Conservation (phyloP, 1,140 invertebrate genomes). For the Radopholus similis region DNA sequence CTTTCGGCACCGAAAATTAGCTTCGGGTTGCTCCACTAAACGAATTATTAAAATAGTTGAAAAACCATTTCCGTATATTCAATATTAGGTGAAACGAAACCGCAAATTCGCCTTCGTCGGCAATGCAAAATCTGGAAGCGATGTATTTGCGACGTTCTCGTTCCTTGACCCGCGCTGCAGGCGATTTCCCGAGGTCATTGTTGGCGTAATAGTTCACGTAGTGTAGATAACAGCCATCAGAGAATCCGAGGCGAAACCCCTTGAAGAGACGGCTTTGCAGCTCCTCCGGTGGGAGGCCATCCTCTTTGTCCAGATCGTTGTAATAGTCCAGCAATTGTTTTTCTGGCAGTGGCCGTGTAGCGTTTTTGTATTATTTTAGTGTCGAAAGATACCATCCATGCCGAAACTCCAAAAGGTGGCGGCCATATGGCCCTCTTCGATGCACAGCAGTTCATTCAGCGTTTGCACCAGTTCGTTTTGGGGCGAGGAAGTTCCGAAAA, state of each 20-base stretch:
- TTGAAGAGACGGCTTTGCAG: background rate
- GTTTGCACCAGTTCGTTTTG: conserved; percentile 13
- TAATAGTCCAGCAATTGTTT: conserved; percentile 31
- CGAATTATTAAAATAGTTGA: background rate
- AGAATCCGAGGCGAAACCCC: conserved; percentile 41
- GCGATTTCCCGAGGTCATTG: conserved; percentile 37
- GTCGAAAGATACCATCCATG: conserved; percentile 20
- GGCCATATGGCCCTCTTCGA: conserved; percentile 36
- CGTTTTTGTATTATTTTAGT: conserved; percentile 8
- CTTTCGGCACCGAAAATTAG: conserved; percentile 24
- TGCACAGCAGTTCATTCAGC: conserved; percentile 21
- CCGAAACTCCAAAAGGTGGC: conserved; percentile 37
- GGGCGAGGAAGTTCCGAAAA: background rate
- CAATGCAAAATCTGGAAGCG: conserved; percentile 30
- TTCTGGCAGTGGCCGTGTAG: conserved; percentile 21
- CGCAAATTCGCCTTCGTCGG: conserved; percentile 42
- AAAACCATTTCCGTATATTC: background rate
- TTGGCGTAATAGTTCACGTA: conserved; percentile 45
- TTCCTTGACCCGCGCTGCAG: conserved; percentile 29
- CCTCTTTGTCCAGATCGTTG: conserved; percentile 19
- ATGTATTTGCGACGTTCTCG: conserved; percentile 39
- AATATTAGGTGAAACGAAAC: conserved; percentile 26
- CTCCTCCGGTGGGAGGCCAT: background rate
- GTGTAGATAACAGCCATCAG: conserved; percentile 40
- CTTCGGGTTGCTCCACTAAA: conserved; percentile 38